Base-by-base conservation (phyloP, 2,797 vertebrate genomes). In the Liparis tanakae region DNA sequence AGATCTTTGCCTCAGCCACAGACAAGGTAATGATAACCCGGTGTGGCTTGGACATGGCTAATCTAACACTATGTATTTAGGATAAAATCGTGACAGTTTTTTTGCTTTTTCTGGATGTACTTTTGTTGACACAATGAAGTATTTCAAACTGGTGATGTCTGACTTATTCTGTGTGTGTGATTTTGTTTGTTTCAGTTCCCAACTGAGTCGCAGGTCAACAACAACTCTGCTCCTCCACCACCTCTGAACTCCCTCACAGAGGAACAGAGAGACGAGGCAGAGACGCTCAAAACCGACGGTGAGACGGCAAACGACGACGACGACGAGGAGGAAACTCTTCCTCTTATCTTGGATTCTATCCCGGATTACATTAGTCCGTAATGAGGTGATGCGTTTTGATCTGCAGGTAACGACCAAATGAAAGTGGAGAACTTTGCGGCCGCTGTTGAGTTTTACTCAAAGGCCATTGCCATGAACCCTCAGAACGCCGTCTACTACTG, bases 401-500 rank as follows among this genome's bases (percentile, higher is more conserved):
- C 4, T 65, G 8, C 67, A 99, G 98, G 98, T 5, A 99, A 99
- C 0, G 97, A 99, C 62, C 97, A 98, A 43, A 99, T 99, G 98
- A 99, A 97, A 77, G 93, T 95, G 17, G 98, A 99, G 10, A 98
- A 98, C 86, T 99, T 96, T 1, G 93, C 94, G 37, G 96, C 95
- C 0, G 97, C 98, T 0, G 94, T 99, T n/a, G 94, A 95, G 59
- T 97, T 97, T 84, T 99, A 99, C 46, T 96, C 96, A 0, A 96
- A 96, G 91, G 98, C 98, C 67, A 97, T 99, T 7, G 92, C 96
- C 53, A 83, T 98, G 53, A 98, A 99, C 81, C 96, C 97, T 0
- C 93, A 95, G 87, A 99, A 99, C 1, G 97, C 97, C 0, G 98
- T 99, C 33, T 99, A 99, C 76, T 98, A 95, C 89, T 99, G 98